A percentile compares a stretch with the other conserved stretches of the same genome.
Conservation (phyloP, 2,113 vertebrate species). For the Anarhynchus alexandrinus region DNA sequence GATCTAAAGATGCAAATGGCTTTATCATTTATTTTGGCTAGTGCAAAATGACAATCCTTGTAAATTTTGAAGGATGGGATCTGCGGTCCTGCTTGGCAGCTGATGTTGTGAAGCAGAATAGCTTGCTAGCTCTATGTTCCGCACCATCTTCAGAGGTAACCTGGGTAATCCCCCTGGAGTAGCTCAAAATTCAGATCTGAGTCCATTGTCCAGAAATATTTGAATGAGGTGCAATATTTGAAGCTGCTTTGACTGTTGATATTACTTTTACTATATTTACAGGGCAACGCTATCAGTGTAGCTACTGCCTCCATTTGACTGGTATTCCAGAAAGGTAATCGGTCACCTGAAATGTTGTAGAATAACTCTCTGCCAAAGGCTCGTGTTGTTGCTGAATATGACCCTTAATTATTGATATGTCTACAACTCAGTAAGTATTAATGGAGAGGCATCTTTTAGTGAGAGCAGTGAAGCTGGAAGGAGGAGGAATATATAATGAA, state of each 20-base stretch:
- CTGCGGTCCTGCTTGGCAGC: neutral
- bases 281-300: neutral
- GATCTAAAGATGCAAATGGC: neutral
- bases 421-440: neutral
- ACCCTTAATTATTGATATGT: neutral
- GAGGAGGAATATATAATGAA: neutral
- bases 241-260: neutral
- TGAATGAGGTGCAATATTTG: neutral
- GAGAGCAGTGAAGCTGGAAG: neutral
- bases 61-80: neutral
- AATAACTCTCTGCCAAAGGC: neutral
- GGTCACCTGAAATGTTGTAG: neutral
- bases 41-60: neutral
- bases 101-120: neutral
- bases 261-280: rapidly evolving
- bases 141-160: neutral
- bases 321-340: neutral
- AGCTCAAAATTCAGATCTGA: rapidly evolving
- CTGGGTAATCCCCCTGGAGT: neutral
- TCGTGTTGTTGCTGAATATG: neutral
- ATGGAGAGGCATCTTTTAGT: neutral
- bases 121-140: neutral
- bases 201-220: neutral
- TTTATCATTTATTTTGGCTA: neutral
- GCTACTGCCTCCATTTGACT: neutral